Evolutionary conservation across 2,797 vertebrate genomes (phyloP), one percentile per base, ranked within the genome.

Genomic region (Austrolebias charrua): DNA sequence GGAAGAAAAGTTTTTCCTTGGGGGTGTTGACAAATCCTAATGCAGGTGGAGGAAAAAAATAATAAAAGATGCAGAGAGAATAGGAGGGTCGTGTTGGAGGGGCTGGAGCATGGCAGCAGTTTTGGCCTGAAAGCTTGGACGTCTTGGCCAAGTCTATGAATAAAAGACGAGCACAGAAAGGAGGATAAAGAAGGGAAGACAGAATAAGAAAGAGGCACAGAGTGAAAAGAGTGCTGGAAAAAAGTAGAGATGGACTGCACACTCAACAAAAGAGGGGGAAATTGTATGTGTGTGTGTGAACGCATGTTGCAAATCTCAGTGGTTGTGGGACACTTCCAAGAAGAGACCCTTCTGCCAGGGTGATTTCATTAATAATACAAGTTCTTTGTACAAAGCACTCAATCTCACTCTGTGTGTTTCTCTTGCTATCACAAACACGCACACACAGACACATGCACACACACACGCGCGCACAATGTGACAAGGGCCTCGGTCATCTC

Each of bases 311-410:
- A 86, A 81, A 85, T 90, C 76, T 84, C 74, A 19, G 75, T 78
- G 76, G 82, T 85, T 79, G 86, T 85, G 80, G 86, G 82, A 88
- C 85, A 78, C 82, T 86, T 87, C 82, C 86, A 86, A 86, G 87
- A 91, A 76, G 81, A 89, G 79, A 83, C 84, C 90, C 89, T 90
- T 92, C 89, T 90, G 87, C 86, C 80, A 74, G 82, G 82, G 78
- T 84, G 73, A 86, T 86, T 79, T 84, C 73, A 92, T 93, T 88
- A 92, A 91, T 92, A 92, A 92, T 92, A 89, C 87, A 93, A 58
- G 73, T 71, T 82, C 81, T 90, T 88, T 89, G 87, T 89, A 83
- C 78, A 71, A 75, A 67, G 76, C 81, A 85, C 83, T 89, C 86
- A 81, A 68, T 83, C 76, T 75, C 73, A 60, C 78, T 77, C 71